These are phyloP conservation scores for Neodiprion lecontei DNA, from an alignment of 1,140 invertebrate genomes.

Conservation along the genomic window DNA sequence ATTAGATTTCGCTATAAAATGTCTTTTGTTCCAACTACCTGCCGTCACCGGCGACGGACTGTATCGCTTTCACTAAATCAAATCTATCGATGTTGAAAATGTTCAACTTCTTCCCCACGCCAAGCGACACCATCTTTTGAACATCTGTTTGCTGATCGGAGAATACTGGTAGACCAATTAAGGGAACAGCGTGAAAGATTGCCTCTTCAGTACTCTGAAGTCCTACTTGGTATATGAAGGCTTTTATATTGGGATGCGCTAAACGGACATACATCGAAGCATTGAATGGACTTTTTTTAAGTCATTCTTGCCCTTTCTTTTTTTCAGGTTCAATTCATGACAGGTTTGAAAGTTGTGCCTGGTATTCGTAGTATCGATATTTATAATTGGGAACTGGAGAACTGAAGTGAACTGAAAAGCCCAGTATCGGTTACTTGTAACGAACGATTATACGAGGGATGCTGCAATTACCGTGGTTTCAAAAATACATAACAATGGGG, in stretches of 20 bases:
- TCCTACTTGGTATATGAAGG: constrained; percentile 64
- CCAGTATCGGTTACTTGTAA: too few species aligned
- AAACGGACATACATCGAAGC: constrained; percentile 26
- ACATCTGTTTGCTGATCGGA: constrained; percentile 38
- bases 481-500: too few species aligned
- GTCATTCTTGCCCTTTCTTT: too few species aligned
- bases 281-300: neutral
- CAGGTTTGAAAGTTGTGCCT: too few species aligned
- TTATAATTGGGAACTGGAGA: too few species aligned
- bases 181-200: constrained; percentile 53
- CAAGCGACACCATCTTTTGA: constrained; percentile 30
- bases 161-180: constrained; percentile 57
- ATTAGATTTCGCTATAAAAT: too few species aligned
- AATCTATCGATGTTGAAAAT: constrained; percentile 21
- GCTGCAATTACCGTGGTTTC: too few species aligned
- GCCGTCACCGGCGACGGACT: constrained; percentile 34
- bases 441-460: too few species aligned
- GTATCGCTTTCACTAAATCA: constrained; percentile 28
- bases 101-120: constrained; percentile 32
- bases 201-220: constrained; percentile 60
- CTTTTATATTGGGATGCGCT: constrained; percentile 55
- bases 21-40: constrained; percentile 20
- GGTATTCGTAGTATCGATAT: too few species aligned
- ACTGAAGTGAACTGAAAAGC: constrained; percentile 50
- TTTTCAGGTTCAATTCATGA: too few species aligned